phyloP scores from a whole-genome alignment of 1,140 invertebrate species.

The Theocolax elegans region DNA sequence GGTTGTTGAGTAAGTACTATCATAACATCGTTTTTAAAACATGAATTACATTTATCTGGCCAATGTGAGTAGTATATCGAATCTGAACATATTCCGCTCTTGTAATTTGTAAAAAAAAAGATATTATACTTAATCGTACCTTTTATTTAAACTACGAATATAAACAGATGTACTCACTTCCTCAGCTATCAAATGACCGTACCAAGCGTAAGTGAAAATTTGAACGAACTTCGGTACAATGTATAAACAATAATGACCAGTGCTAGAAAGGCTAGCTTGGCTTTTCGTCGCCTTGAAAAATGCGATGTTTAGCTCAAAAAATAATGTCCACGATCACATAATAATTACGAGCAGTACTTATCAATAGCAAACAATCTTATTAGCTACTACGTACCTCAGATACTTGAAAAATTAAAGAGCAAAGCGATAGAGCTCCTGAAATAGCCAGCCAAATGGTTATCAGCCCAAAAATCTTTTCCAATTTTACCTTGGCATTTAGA shows the following conservation, averaged over 20 bases:
- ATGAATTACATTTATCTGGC: not conserved
- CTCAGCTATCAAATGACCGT: conserved; percentile 14
- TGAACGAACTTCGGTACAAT: conserved; percentile 1
- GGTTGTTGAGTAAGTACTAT: conserved; percentile 30
- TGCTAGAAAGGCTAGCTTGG: too few relatives aligned
- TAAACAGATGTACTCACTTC: conserved; percentile 18
- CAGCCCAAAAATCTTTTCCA: conserved; percentile 47
- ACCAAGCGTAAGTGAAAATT: conserved; percentile 21
- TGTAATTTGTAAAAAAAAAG: too few relatives aligned
- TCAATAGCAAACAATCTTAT: too few relatives aligned
- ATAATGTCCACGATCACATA: too few relatives aligned
- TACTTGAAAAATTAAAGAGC: conserved; percentile 48
- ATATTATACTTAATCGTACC: too few relatives aligned
- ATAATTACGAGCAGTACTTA: too few relatives aligned
- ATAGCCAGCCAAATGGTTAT: conserved; percentile 43
- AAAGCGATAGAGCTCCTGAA: conserved; percentile 46
- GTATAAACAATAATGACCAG: not conserved
- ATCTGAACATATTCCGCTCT: not conserved
- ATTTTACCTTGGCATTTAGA: conserved; percentile 27
- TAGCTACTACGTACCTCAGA: too few relatives aligned
- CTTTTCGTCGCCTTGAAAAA: too few relatives aligned
- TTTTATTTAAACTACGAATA: too few relatives aligned
- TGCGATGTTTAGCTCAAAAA: too few relatives aligned
- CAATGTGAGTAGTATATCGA: not conserved
- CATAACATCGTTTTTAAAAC: conserved; percentile 28